phyloP scores from a whole-genome alignment of 2,113 vertebrate genomes.

The Oxygymnocypris stewartii region DNA sequence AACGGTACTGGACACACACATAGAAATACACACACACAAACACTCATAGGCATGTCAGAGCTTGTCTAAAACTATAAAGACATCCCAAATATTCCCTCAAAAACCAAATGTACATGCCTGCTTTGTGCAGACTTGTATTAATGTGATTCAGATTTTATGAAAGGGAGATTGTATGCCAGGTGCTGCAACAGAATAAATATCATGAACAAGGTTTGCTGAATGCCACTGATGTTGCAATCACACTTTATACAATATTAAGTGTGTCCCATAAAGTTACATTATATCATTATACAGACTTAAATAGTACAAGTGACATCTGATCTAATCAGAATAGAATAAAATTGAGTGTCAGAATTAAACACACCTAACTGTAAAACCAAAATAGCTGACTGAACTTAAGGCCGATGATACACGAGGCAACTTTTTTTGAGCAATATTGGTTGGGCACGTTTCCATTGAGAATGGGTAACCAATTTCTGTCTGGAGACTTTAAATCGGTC shows the following conservation, averaged over 20 bases:
- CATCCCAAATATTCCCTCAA: slow-evolving; percentile 70
- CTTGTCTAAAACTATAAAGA: slow-evolving; percentile 68
- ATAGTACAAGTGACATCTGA: background rate
- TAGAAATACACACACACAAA: background rate
- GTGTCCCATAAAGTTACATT: background rate
- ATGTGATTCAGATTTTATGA: slow-evolving; percentile 45
- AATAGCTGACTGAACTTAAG: background rate
- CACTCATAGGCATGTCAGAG: slow-evolving; percentile 55
- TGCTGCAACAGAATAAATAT: slow-evolving; percentile 12
- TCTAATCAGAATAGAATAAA: background rate
- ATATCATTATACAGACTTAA: background rate
- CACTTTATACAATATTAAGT: background rate
- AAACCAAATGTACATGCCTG: slow-evolving; percentile 60
- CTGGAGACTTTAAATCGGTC: no score
- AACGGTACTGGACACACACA: background rate
- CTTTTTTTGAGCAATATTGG: no score
- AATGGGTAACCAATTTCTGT: no score
- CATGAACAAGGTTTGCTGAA: slow-evolving; percentile 9
- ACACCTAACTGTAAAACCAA: background rate
- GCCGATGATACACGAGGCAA: no score
- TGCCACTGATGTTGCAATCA: background rate
- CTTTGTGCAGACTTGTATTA: slow-evolving; percentile 68
- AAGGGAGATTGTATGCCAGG: slow-evolving; percentile 17
- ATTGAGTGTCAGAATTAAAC: background rate
- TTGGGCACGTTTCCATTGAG: no score